phyloP scores from a whole-genome alignment of 2,888 invertebrate genomes.

The Diaphora mendica region DNA sequence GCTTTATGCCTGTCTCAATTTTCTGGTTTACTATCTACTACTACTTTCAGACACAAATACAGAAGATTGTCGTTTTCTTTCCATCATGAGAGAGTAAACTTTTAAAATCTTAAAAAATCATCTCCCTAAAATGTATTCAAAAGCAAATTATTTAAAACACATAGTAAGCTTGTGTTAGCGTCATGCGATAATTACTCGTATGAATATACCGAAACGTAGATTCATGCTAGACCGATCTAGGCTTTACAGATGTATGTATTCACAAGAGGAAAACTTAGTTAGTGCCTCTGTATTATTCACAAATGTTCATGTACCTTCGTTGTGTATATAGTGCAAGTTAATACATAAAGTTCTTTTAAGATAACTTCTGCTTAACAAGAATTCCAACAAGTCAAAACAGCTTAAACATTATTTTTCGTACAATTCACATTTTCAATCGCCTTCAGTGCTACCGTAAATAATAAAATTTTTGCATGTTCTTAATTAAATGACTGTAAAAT shows the following conservation, averaged over 20 bases:
- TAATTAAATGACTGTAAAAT: neutral
- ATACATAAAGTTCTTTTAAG: neutral
- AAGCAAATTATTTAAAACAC: conserved; percentile 40
- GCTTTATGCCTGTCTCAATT: too few species aligned
- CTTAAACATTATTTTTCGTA: too few species aligned
- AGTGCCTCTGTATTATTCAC: neutral
- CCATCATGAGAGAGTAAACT: too few species aligned
- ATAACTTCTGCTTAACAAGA: neutral
- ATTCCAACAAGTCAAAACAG: neutral
- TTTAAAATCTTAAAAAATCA: too few species aligned
- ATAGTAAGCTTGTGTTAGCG: conserved; percentile 38
- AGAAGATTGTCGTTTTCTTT: too few species aligned
- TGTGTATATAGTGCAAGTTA: neutral
- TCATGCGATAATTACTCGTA: conserved; percentile 45
- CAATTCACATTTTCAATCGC: neutral
- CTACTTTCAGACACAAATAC: too few species aligned
- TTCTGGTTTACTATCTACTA: too few species aligned
- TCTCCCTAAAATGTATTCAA: too few species aligned
- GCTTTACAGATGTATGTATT: conserved; percentile 35
- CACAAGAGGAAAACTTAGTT: conserved; percentile 20
- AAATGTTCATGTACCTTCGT: neutral
- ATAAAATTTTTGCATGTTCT: neutral
- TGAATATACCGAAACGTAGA: conserved; percentile 36
- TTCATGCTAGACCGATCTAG: conserved; percentile 39
- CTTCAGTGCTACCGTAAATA: neutral